A percentile compares a stretch with the other conserved stretches of the same genome.
phyloP scores from a whole-genome alignment of 2,113 vertebrate genomes.

The Gallinago jamesoni region DNA sequence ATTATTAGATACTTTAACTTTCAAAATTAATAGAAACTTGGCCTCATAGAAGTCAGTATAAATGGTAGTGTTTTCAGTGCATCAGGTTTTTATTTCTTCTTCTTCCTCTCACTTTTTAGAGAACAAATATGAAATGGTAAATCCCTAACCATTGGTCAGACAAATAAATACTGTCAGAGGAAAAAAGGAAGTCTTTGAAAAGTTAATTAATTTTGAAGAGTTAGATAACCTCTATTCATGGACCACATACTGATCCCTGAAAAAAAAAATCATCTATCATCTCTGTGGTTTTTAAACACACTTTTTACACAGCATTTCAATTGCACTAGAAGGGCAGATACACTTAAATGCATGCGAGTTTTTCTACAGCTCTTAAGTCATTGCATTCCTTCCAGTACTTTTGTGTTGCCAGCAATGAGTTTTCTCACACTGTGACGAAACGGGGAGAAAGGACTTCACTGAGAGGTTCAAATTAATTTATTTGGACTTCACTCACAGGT shows the following conservation, averaged over 20 bases:
- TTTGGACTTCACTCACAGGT: too few species aligned
- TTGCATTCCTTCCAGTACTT: neutral
- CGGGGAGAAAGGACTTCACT: too few species aligned
- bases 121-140: neutral
- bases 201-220: neutral
- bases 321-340: neutral
- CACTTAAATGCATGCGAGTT: accelerated
- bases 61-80: neutral
- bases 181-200: neutral
- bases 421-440: neutral
- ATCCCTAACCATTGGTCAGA: neutral
- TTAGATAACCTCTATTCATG: neutral
- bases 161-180: neutral
- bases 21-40: neutral
- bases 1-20: neutral
- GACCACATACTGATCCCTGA: neutral
- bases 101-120: neutral
- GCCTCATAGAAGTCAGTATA: neutral
- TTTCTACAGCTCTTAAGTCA: neutral
- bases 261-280: neutral
- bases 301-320: neutral
- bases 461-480: too few species aligned
- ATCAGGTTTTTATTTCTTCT: neutral
- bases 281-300: neutral
- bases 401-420: neutral